Evolutionary conservation across 1,140 invertebrate species (phyloP).

Genomic region (Drosophila nannoptera): DNA sequence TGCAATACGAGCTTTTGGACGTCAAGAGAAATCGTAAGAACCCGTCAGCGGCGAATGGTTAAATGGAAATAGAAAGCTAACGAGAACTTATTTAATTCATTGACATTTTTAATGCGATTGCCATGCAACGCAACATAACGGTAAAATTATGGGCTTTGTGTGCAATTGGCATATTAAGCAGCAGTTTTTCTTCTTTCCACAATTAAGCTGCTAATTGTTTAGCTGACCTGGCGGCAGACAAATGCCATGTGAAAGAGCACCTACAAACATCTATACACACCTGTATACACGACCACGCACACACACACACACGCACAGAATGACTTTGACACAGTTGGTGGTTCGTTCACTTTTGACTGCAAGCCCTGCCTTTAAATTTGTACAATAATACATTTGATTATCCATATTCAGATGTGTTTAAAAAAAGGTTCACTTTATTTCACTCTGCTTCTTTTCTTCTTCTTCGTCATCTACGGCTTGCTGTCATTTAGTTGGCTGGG

Average conservation of each 20-base stretch:
- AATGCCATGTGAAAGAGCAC: constrained; percentile 29
- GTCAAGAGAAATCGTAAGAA: constrained; percentile 61
- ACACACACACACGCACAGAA: constrained; percentile 9
- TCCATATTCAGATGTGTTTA: neutral
- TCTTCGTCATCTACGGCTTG: neutral
- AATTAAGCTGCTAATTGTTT: constrained; percentile 54
- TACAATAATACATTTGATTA: constrained; percentile 13
- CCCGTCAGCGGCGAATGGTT: constrained; percentile 1
- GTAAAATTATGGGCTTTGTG: constrained; percentile 25
- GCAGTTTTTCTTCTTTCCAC: neutral
- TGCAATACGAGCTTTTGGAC: constrained; percentile 26
- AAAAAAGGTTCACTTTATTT: constrained; percentile 8
- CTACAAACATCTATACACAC: constrained; percentile 1
- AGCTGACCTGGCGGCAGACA: constrained; percentile 37
- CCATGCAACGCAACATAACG: constrained; percentile 41
- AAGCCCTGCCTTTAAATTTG: constrained; percentile 26
- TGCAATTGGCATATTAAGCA: constrained; percentile 35
- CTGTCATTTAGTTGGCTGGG: constrained; percentile 13
- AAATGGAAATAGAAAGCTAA: constrained; percentile 61
- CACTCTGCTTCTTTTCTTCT: constrained; percentile 1
- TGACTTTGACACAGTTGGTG: constrained; percentile 45
- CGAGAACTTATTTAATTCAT: constrained; percentile 42
- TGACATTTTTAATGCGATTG: constrained; percentile 43
- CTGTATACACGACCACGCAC: constrained; percentile 14
- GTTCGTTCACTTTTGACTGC: constrained; percentile 49